Evolutionary conservation across 2,113 vertebrate genomes (phyloP).

Genomic region (Notarius quadriscutis): DNA sequence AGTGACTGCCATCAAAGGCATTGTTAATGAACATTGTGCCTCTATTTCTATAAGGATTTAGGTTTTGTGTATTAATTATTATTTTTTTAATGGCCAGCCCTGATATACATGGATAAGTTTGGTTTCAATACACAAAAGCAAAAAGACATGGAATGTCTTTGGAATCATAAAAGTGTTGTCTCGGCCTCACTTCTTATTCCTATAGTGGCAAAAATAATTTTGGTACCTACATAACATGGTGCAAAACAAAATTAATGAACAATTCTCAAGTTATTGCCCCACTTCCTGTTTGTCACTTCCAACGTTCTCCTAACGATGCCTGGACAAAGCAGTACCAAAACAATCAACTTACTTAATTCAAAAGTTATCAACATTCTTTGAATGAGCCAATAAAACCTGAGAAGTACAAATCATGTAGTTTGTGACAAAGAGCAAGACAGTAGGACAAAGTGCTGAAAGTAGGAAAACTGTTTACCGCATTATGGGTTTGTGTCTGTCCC

Average conservation of each 20-base stretch:
- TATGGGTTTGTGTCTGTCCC: constrained; percentile 97
- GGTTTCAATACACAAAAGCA: background rate
- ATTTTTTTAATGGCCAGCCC: background rate
- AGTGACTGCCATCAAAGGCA: background rate
- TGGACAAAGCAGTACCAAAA: no score
- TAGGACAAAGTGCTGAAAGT: constrained; percentile 11
- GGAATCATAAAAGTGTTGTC: background rate
- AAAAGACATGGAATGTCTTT: background rate
- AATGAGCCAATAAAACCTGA: background rate
- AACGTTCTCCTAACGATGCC: background rate
- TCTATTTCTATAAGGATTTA: background rate
- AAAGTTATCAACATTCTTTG: background rate
- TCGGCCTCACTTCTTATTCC: background rate
- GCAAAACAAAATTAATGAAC: background rate
- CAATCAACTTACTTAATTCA: background rate
- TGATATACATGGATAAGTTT: background rate
- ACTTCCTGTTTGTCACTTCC: background rate
- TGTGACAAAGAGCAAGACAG: background rate
- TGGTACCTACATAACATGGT: background rate
- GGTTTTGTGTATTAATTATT: background rate
- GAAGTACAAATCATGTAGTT: background rate
- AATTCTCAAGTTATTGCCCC: background rate
- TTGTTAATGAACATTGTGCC: background rate
- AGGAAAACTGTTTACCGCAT: constrained; percentile 80
- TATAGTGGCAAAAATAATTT: background rate